Percentiles rank a stretch among this genome's conserved stretches.
Conservation (phyloP, 2,888 invertebrate genomes). For the Trilocha varians region DNA sequence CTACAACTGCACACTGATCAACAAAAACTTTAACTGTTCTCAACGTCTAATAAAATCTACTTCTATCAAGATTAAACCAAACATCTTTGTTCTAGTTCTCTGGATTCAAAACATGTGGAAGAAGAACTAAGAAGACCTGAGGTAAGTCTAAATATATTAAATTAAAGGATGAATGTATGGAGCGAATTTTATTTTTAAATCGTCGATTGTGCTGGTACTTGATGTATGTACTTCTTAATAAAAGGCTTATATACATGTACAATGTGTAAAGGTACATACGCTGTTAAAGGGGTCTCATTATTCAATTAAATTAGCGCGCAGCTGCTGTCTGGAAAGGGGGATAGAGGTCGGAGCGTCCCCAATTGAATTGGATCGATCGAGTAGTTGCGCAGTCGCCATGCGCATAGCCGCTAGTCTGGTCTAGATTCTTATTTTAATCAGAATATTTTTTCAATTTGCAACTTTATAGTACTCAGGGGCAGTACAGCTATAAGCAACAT, state of each 20-base stretch:
- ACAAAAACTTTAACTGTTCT: not conserved
- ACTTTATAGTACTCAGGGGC: not conserved
- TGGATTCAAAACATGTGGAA: no score
- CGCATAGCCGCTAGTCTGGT: not conserved
- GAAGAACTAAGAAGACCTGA: no score
- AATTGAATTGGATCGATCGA: not conserved
- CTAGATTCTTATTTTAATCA: no score
- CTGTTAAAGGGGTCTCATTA: not conserved
- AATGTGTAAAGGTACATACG: not conserved
- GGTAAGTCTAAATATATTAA: no score
- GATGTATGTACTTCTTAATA: no score
- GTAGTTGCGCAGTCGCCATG: not conserved
- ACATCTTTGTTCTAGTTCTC: no score
- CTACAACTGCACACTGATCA: not conserved
- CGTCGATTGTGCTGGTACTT: no score
- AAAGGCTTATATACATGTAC: no score
- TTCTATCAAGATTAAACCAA: no score
- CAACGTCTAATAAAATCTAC: not conserved
- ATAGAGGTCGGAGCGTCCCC: not conserved
- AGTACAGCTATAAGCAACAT: no score
- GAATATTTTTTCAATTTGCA: not conserved
- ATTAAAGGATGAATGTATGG: no score
- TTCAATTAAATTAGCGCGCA: not conserved
- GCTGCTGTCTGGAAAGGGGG: not conserved
- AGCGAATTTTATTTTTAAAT: no score